These are phyloP conservation scores for Cyphomyrus plagiostoma DNA, from an alignment of 2,113 vertebrate species.

Conservation along the genomic window DNA sequence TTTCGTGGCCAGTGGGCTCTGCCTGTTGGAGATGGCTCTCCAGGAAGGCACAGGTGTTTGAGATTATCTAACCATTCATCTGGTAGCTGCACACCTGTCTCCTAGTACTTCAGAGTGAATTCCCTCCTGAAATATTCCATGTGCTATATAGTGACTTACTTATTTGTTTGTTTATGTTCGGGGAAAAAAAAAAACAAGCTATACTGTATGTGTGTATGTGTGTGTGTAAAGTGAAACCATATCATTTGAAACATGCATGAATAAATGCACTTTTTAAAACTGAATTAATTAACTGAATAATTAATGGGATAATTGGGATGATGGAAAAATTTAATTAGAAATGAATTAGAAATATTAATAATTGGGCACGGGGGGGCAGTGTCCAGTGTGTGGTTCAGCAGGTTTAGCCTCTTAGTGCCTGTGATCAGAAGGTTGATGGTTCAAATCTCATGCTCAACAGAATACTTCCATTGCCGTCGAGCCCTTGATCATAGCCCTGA, in stretches of 20 bases:
- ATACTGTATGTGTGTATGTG: no score
- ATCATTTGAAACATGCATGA: background rate
- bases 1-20: background rate
- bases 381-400: background rate
- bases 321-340: background rate
- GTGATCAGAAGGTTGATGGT: background rate
- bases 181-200: background rate
- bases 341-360: background rate
- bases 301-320: background rate
- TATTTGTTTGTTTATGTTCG: background rate
- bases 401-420: background rate
- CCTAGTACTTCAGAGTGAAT: slow-evolving; percentile 14
- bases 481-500: background rate
- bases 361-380: background rate
- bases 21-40: slow-evolving; percentile 6
- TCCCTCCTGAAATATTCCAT: slow-evolving; percentile 23
- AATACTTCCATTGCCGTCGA: background rate
- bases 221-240: no score
- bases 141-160: slow-evolving; percentile 8
- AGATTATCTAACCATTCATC: slow-evolving; percentile 30
- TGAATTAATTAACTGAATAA: background rate
- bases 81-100: slow-evolving; percentile 29
- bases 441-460: background rate
- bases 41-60: slow-evolving; percentile 26
- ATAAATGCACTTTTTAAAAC: background rate